Percentiles rank a stretch among this genome's conserved stretches.
Evolutionary conservation across 2,888 invertebrate genomes (phyloP).

Genomic region (Orthonychiurus folsomi): DNA sequence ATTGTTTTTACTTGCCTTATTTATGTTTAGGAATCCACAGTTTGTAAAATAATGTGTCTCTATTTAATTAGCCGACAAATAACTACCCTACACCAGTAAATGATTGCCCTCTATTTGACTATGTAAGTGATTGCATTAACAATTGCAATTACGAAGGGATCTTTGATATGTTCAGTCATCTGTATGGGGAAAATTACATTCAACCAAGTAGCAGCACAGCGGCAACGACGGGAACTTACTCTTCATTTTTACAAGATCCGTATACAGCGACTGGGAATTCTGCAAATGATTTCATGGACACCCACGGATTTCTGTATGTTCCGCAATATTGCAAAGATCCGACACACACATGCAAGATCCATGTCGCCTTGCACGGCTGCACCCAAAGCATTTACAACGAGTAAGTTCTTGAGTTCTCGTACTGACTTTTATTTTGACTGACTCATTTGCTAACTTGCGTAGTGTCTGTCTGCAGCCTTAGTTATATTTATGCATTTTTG

Average conservation of each 20-base stretch:
- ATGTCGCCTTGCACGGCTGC: slow-evolving; percentile 11
- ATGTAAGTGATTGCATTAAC: neutral
- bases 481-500: too few relatives aligned
- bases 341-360: slow-evolving; percentile 5
- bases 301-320: slow-evolving; percentile 3
- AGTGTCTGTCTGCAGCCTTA: neutral
- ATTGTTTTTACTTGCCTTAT: too few relatives aligned
- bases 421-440: neutral
- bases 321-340: neutral
- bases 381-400: slow-evolving; percentile 3
- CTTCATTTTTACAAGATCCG: neutral
- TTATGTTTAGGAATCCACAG: too few relatives aligned
- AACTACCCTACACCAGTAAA: neutral
- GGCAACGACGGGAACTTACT: neutral
- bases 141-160: neutral
- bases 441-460: neutral
- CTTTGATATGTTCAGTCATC: neutral
- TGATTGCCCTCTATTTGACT: neutral
- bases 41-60: too few relatives aligned
- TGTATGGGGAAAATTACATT: neutral
- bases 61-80: neutral
- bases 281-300: neutral
- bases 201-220: neutral
- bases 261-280: neutral
- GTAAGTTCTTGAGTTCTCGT: neutral